Evolutionary conservation across 2,113 vertebrate genomes (phyloP).

Genomic region (Smithornis capensis): DNA sequence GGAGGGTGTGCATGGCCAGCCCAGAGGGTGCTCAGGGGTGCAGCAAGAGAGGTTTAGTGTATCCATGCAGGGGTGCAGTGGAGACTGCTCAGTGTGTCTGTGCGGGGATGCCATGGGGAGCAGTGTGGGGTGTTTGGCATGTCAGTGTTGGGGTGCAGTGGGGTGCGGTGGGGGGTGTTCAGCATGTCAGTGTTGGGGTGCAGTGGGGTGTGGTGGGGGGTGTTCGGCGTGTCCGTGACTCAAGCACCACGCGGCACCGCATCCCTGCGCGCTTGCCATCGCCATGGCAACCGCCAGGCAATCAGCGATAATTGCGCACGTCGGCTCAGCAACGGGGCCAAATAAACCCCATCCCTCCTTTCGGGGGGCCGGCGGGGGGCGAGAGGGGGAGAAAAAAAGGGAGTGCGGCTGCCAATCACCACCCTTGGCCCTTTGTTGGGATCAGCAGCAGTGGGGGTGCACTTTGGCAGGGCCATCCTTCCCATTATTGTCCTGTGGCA

Average conservation of each 20-base stretch:
- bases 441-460: slow-evolving; percentile 43
- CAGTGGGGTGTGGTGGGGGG: background rate
- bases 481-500: background rate
- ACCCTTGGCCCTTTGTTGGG: background rate
- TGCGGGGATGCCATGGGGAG: background rate
- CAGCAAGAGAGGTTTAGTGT: background rate
- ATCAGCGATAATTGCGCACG: slow-evolving; percentile 76
- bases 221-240: slow-evolving; percentile 66
- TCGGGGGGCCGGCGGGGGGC: background rate
- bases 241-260: slow-evolving; percentile 71
- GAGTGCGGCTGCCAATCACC: fast-evolving
- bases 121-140: fast-evolving
- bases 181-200: background rate
- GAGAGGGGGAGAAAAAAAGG: background rate
- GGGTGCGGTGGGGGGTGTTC: background rate
- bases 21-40: too few relatives aligned
- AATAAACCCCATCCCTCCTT: slow-evolving; percentile 52
- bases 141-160: background rate
- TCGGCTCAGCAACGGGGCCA: slow-evolving; percentile 75
- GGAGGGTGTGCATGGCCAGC: background rate
- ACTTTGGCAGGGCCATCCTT: background rate
- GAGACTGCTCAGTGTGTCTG: background rate
- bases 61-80: background rate
- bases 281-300: slow-evolving; percentile 79
- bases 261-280: slow-evolving; percentile 76